These are phyloP conservation scores for Camponotus vicinus DNA, from an alignment of 1,140 invertebrate species.

Conservation along the genomic window DNA sequence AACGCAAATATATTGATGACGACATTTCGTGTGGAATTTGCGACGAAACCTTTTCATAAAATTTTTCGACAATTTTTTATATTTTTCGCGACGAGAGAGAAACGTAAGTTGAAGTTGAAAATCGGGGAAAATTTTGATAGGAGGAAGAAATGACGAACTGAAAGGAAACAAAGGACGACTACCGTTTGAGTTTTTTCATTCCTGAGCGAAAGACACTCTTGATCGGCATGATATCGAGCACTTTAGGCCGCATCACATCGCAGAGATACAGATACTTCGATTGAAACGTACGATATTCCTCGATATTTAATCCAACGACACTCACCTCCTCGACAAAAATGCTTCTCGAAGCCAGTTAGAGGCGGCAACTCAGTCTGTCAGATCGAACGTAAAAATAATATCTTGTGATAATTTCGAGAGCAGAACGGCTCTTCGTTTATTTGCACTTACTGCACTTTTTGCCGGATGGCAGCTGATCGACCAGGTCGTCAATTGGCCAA, in stretches of 20 bases:
- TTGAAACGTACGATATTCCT: not conserved
- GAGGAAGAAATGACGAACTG: constrained; percentile 19
- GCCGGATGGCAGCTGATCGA: no score
- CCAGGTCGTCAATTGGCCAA: no score
- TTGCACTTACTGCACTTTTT: not conserved
- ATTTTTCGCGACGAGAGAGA: not conserved
- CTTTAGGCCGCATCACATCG: not conserved
- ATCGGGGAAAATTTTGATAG: not conserved
- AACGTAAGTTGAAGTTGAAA: not conserved
- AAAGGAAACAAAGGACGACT: constrained; percentile 49
- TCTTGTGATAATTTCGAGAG: not conserved
- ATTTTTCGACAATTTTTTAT: no score
- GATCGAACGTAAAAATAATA: not conserved
- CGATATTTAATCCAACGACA: not conserved
- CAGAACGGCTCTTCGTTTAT: not conserved
- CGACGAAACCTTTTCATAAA: not conserved
- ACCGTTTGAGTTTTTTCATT: constrained; percentile 75
- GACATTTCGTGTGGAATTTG: constrained; percentile 41
- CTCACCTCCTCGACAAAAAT: constrained; percentile 67
- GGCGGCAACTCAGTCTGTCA: not conserved
- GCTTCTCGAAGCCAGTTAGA: not conserved
- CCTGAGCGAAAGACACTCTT: constrained; percentile 66
- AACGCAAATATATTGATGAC: constrained; percentile 67
- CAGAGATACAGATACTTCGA: not conserved
- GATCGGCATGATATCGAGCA: constrained; percentile 55